Evolutionary conservation across 2,113 vertebrate genomes (phyloP).

Genomic region (Lycaon pictus): DNA sequence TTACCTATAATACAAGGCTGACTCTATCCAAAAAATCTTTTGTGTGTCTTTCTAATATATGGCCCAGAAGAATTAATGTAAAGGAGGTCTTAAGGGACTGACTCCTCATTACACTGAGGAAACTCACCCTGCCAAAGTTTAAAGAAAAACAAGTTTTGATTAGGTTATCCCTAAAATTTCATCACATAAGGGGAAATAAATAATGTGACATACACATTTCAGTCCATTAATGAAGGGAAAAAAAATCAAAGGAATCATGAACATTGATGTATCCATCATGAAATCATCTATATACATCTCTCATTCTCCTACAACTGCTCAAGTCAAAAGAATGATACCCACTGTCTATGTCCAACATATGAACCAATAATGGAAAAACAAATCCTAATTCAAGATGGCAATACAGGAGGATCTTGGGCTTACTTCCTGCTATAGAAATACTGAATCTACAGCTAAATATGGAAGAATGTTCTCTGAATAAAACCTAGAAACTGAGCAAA

Average conservation of each 20-base stretch:
- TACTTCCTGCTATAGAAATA: not conserved
- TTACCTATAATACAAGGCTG: not conserved
- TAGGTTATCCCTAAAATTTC: not conserved
- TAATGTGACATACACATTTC: not conserved
- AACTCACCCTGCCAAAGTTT: not conserved
- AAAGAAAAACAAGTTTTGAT: not conserved
- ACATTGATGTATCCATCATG: not conserved
- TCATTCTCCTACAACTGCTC: not conserved
- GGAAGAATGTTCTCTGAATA: not conserved
- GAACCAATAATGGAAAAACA: not conserved
- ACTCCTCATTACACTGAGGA: not conserved
- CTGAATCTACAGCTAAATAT: not conserved
- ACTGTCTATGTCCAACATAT: not conserved
- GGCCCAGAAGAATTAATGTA: not conserved
- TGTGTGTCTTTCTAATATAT: not conserved
- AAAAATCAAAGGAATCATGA: not conserved
- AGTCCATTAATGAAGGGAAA: not conserved
- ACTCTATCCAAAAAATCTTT: not conserved
- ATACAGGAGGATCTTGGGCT: not conserved
- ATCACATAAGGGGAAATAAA: not conserved
- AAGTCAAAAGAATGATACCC: not conserved
- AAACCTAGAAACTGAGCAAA: not conserved
- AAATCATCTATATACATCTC: not conserved
- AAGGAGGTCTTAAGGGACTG: not conserved
- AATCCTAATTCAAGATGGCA: not conserved